These are phyloP conservation scores for Rhadina sibilatrix DNA, from an alignment of 2,113 vertebrate genomes.

Conservation along the genomic window DNA sequence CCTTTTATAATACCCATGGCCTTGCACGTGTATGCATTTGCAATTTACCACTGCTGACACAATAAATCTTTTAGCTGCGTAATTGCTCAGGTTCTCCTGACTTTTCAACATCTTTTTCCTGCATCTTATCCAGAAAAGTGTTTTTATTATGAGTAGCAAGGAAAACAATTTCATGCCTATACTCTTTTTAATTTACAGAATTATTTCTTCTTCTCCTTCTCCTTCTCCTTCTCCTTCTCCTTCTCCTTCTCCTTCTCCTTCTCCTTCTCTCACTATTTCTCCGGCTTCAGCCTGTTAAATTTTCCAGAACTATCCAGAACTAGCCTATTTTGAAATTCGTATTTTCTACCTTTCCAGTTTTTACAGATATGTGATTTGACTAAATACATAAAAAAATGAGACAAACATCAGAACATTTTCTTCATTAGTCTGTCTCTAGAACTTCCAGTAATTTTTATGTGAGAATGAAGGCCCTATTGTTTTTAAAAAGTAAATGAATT, in stretches of 20 bases:
- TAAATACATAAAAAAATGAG: background rate
- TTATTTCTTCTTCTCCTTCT: background rate
- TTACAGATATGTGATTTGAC: background rate
- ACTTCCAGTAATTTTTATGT: background rate
- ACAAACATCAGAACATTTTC: background rate
- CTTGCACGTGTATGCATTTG: rapidly evolving
- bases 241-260: no score
- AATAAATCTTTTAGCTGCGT: background rate
- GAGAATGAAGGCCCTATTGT: background rate
- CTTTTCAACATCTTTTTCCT: background rate
- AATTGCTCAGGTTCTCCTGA: background rate
- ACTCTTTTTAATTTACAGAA: background rate
- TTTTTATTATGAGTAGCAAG: background rate
- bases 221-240: no score
- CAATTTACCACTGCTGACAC: background rate
- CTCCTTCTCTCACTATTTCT: background rate
- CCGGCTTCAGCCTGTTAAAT: background rate
- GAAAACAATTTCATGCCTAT: background rate
- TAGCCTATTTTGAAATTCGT: background rate
- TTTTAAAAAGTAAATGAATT: background rate
- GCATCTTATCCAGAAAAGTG: background rate
- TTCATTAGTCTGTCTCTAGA: background rate
- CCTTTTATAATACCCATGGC: background rate
- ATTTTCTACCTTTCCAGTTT: background rate
- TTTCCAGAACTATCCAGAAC: background rate